Base-by-base conservation (phyloP, 2,113 vertebrate species). In the Sphyrna mokarran region DNA sequence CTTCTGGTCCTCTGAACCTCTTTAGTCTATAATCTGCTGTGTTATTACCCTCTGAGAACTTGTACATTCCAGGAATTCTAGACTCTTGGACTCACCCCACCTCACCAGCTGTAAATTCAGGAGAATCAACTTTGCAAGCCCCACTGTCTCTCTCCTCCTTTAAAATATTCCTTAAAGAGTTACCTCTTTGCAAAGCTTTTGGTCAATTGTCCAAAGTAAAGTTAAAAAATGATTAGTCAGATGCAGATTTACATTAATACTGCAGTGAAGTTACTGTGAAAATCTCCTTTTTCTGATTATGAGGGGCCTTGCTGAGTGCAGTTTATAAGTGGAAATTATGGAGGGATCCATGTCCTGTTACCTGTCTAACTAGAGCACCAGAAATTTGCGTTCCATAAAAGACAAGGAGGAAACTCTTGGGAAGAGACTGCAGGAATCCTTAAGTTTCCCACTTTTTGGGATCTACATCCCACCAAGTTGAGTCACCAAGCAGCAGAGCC, bases 381-480 rank as follows among this genome's bases (percentile, higher is more conserved):
- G n/a, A 83, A 2, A 83, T 16, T 83, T 40, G n/a, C 40, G 20
- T 37, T 83, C n/a, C 78, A 83, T 83, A 83, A 37, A 83, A 83
- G n/a, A n/a, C 78, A 40, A 80, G n/a, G 54, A 10, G 89, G 3
- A 54, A 70, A 33, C 18, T 78, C 95, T 96, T 96, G 96, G 29
- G 86, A 95, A 61, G 96, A 0, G 66, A 95, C 13, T 63, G 95
- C 66, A 18, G 16, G 54, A 8, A 76, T 68, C 2, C 70, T 40
- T 83, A 96, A 96, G 96, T 96, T 96, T 95, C 96, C 95, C 95
- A 96, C 54, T 18, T 54, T 63, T 20, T 29, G 29, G 70, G n/a
- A 85, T 37, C 0, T 6, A 3, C 70, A 26, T 29, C 96, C 80
- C 89, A 3, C 66, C 85, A 90, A 3, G 89, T 4, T 13, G 48